Percentiles rank a stretch among this genome's conserved stretches.
Conservation (phyloP, 2,888 invertebrate genomes). For the Hipparchia sbordonii region DNA sequence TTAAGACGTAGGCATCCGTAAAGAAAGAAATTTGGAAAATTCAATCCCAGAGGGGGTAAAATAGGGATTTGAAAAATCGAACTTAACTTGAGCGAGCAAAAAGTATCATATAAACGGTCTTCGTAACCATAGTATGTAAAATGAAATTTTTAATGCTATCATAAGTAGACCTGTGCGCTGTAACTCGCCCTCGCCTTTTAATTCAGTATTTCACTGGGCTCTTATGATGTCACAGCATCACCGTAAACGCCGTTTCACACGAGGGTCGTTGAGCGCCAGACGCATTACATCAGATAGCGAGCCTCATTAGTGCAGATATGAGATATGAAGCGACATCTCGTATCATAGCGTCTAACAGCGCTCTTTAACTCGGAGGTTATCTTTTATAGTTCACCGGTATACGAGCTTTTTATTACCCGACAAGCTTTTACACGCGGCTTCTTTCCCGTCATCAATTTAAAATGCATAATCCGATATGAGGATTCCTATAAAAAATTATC, state of each 20-base stretch:
- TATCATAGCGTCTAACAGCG: not conserved
- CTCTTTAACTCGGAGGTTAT: not conserved
- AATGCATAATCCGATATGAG: no score
- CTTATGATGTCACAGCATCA: not conserved
- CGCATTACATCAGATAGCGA: not conserved
- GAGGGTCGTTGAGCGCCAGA: not conserved
- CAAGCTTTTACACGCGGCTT: not conserved
- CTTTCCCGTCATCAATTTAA: no score
- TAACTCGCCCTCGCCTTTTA: not conserved
- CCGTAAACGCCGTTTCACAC: not conserved
- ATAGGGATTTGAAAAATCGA: no score
- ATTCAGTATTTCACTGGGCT: not conserved
- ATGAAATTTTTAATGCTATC: no score
- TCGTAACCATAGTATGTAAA: no score
- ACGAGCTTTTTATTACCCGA: not conserved
- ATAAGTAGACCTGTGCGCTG: no score
- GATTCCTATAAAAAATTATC: no score
- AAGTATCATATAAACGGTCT: no score
- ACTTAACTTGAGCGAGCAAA: no score
- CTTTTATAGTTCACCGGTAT: not conserved
- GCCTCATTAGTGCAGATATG: slow-evolving; percentile 7
- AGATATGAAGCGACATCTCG: not conserved
- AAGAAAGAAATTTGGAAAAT: no score
- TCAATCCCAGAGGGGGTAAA: no score
- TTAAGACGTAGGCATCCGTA: no score